Evolutionary conservation across 2,797 vertebrate species (phyloP), one percentile per base, ranked within the genome.

Genomic region (Anguilla pacifica): DNA sequence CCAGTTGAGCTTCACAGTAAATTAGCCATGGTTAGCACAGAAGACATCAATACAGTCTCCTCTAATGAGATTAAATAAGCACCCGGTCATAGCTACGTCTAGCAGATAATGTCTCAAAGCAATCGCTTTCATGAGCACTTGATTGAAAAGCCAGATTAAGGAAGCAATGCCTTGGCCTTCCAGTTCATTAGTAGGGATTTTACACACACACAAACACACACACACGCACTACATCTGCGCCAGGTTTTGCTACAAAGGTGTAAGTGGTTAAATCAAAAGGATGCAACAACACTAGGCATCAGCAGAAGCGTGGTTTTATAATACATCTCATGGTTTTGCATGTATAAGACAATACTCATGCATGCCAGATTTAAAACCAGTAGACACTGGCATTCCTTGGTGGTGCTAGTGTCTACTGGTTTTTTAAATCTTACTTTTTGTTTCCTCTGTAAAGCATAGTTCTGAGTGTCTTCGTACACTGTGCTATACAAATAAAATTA

Each of bases 21-120:
- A 99, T 99, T 98, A 98, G 96, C 96, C 96, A 94, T 97, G 98
- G 98, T 98, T 98, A 98, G 96, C 94, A 93, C 93, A 95, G 92
- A 94, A 96, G 96, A 97, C 94, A 96, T 95, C 93, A 92, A 95
- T 91, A 92, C 91, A 91, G 92, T 91, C 94, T 95, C 94, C 93
- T 92, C 91, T 89, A 95, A 96, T 95, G 95, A 93, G 94, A 96
- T 96, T 96, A 96, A 95, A 95, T 94, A 97, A 96, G 97, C 96
- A 95, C 92, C 96, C 96, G 94, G 95, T 96, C 95, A 96, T 95
- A 96, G 94, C 94, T 97, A 96, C 94, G 94, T 94, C 94, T 93
- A 94, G 95, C 94, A 94, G 95, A 95, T 97, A 93, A 97, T 97
- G 98, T 98, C 96, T 98, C 96, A 97, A 97, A 97, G 95, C 97